Base-by-base conservation (phyloP, 2,888 invertebrate genomes). In the Limnephilus rhombicus region DNA sequence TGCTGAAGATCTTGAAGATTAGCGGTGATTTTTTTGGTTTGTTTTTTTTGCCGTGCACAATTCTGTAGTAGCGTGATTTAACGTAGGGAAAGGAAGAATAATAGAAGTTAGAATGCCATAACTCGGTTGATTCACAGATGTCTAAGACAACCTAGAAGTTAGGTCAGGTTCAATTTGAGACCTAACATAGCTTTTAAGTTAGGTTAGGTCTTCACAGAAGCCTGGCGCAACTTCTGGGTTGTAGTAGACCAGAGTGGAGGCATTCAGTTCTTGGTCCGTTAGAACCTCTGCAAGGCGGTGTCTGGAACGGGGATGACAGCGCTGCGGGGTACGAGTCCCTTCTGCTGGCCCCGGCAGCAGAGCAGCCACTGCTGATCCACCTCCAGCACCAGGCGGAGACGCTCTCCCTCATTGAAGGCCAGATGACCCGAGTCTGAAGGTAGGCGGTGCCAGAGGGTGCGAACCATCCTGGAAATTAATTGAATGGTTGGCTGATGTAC, bases 401-500 rank as follows among this genome's bases (percentile, higher is more conserved):
- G 96, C 94, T 98, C 98, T 31, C 98, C 98, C 95, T 98, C 98
- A 94, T 97, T 97, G 95, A 98, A 98, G 24, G 98, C 97, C 81
- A 98, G 96, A 94, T 98, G 98, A 18, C 98, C 98, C 89, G 97
- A 98, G 94, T 98, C 98, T 0, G 98, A 97, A n/a, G 98, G 97
- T 92, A 97, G 95, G 94, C 98, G 96, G 94, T 98, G 98, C 95
- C 97, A 97, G 82, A 98, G 95, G 4, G 98, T 98, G 94, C 97
- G 96, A 91, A 98, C 98, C 94, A 97, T 97, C 95, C 98, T 97
- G n/a, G 15, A 91, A 82, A 82, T 68, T 9, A 68, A 49, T 68
- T 68, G 24, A 68, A 0, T 24, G 68, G 24, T 68, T n/a, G 24
- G 2, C n/a, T 24, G 68, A 68, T 24, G 7, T 9, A 24, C 2